Percentiles rank a stretch among this genome's conserved stretches.
Evolutionary conservation across 92 coral and sea anemone genomes (phyloP).

Genomic region (Epizoanthus rinbou): DNA sequence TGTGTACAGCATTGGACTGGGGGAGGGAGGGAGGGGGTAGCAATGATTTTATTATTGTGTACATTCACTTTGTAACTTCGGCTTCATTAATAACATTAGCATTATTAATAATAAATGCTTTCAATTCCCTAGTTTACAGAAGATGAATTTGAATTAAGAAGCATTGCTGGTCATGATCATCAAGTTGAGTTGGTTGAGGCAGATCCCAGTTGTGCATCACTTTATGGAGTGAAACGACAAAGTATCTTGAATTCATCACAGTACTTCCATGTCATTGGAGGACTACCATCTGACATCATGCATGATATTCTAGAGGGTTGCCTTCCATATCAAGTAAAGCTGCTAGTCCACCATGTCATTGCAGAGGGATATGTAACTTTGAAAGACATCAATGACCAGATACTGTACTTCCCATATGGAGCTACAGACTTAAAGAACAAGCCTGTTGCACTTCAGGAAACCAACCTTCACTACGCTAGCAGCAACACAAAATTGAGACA

Average conservation of each 20-base stretch:
- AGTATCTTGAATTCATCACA: slow-evolving; percentile 53
- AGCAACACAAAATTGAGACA: too few species aligned
- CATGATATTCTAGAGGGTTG: slow-evolving; percentile 68
- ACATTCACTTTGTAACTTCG: too few species aligned
- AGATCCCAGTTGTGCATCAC: slow-evolving; percentile 59
- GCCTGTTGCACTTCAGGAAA: not conserved
- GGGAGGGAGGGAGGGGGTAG: too few species aligned
- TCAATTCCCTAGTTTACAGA: slow-evolving; percentile 55
- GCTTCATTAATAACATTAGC: too few species aligned
- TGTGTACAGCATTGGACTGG: too few species aligned
- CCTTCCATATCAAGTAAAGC: slow-evolving; percentile 57
- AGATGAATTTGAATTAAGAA: slow-evolving; percentile 52
- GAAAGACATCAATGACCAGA: slow-evolving; percentile 44
- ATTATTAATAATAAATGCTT: too few species aligned
- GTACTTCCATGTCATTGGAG: slow-evolving; percentile 70
- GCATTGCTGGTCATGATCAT: slow-evolving; percentile 46
- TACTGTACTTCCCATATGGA: slow-evolving; percentile 53
- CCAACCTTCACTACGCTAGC: too few species aligned
- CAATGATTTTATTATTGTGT: too few species aligned
- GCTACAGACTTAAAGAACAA: slow-evolving; percentile 49
- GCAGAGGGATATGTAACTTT: slow-evolving; percentile 41
- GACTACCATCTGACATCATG: slow-evolving; percentile 71
- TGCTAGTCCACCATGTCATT: slow-evolving; percentile 44
- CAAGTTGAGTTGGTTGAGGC: slow-evolving; percentile 41
- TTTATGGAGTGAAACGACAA: slow-evolving; percentile 58